Evolutionary conservation across 2,888 invertebrate genomes (phyloP).

Genomic region (Lithophane leautieri): DNA sequence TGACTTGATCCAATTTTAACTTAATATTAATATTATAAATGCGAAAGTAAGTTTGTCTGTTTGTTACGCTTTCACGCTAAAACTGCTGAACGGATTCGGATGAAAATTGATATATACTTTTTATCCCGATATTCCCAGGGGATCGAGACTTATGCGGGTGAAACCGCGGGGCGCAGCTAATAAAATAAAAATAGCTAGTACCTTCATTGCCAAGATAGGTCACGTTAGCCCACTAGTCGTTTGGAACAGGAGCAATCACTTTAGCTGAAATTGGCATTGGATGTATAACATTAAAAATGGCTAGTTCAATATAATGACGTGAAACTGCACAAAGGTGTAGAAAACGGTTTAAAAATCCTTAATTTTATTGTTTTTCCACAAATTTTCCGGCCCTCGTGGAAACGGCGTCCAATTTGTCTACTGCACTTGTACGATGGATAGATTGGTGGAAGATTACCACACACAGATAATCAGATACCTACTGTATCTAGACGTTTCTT

Average conservation of each 20-base stretch:
- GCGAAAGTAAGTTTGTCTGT: too few species aligned
- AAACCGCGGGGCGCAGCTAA: too few species aligned
- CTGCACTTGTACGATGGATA: slow-evolving; percentile 53
- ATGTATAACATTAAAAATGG: neutral
- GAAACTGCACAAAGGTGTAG: neutral
- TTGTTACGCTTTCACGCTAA: too few species aligned
- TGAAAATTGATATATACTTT: too few species aligned
- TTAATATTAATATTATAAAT: too few species aligned
- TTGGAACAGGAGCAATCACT: too few species aligned
- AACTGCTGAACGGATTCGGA: too few species aligned
- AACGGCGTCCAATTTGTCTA: slow-evolving; percentile 33
- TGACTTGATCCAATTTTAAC: neutral
- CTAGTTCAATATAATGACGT: neutral
- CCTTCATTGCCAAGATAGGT: neutral
- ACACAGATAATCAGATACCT: slow-evolving; percentile 16
- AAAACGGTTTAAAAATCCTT: neutral
- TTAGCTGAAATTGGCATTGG: neutral
- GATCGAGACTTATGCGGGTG: too few species aligned
- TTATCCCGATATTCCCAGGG: too few species aligned
- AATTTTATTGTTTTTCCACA: neutral
- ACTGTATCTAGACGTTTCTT: neutral
- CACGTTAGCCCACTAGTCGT: neutral
- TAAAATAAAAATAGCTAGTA: too few species aligned
- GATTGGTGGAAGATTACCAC: slow-evolving; percentile 42
- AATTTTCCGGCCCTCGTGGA: slow-evolving; percentile 3